Evolutionary conservation across 2,888 invertebrate genomes (phyloP).

Genomic region (Pecten maximus): DNA sequence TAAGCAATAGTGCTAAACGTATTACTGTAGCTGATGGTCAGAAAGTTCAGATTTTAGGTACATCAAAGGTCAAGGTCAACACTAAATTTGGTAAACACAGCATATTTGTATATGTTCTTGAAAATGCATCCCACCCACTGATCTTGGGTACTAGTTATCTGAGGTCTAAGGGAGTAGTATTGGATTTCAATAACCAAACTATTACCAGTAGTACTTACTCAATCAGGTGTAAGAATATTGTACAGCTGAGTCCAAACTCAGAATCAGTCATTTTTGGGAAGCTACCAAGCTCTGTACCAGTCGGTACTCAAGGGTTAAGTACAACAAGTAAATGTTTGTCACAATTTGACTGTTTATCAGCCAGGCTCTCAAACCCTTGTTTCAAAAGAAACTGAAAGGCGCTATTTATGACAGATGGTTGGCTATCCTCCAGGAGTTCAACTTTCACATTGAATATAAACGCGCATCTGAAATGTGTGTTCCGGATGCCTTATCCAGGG

Average conservation of each 20-base stretch:
- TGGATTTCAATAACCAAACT: not conserved
- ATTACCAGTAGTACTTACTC: conserved; percentile 21
- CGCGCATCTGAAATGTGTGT: conserved; percentile 47
- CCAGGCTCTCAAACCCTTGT: conserved; percentile 44
- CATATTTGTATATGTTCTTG: conserved; percentile 38
- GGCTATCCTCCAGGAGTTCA: conserved; percentile 48
- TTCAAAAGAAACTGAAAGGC: conserved; percentile 51
- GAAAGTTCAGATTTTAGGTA: conserved; percentile 37
- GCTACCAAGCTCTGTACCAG: conserved; percentile 37
- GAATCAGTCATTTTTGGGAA: conserved; percentile 42
- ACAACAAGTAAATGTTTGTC: conserved; percentile 30
- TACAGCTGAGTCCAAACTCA: conserved; percentile 41
- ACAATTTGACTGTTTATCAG: conserved; percentile 34
- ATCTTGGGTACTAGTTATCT: conserved; percentile 41
- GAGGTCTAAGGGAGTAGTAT: not conserved
- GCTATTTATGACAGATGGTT: conserved; percentile 48
- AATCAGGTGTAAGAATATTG: conserved; percentile 37
- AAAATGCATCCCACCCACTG: conserved; percentile 42
- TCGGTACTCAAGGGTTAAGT: conserved; percentile 48
- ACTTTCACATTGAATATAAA: conserved; percentile 48
- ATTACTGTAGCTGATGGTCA: conserved; percentile 42
- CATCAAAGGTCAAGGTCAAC: conserved; percentile 38
- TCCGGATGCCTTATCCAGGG: conserved; percentile 45
- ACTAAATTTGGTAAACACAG: conserved; percentile 39
- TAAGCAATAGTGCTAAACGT: conserved; percentile 14